A percentile compares a stretch with the other conserved stretches of the same genome.
Evolutionary conservation across 2,888 invertebrate genomes (phyloP).

Genomic region (Drosophila borealis): DNA sequence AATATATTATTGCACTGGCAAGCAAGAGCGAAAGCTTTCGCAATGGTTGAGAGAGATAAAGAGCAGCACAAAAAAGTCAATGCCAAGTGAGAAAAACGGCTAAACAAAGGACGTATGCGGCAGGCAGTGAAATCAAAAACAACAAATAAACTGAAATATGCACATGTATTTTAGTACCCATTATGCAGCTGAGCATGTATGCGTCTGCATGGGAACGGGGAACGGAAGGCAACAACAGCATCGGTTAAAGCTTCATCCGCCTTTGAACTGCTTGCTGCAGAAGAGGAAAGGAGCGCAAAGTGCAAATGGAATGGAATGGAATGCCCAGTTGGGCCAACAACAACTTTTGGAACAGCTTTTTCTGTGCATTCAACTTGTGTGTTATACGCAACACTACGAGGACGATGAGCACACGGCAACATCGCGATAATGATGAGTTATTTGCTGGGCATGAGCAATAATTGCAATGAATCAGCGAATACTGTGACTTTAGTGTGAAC

Average conservation of each 20-base stretch:
- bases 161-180: slow-evolving; percentile 5
- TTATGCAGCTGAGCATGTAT: slow-evolving; percentile 8
- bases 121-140: slow-evolving; percentile 35
- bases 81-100: slow-evolving; percentile 36
- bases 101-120: slow-evolving; percentile 56
- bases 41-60: slow-evolving; percentile 15
- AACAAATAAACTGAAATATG: slow-evolving; percentile 40
- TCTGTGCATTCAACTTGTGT: slow-evolving; percentile 41
- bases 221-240: slow-evolving; percentile 17
- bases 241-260: slow-evolving; percentile 46
- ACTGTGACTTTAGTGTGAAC: slow-evolving; percentile 20
- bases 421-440: slow-evolving; percentile 48
- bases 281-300: slow-evolving; percentile 25
- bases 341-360: slow-evolving; percentile 75
- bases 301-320: slow-evolving; percentile 55
- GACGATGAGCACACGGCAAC: slow-evolving; percentile 52
- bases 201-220: slow-evolving; percentile 13
- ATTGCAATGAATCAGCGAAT: slow-evolving; percentile 42
- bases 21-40: slow-evolving; percentile 49
- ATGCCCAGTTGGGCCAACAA: slow-evolving; percentile 52
- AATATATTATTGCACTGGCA: slow-evolving; percentile 12
- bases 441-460: slow-evolving; percentile 45
- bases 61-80: slow-evolving; percentile 21
- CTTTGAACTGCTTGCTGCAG: slow-evolving; percentile 16
- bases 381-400: slow-evolving; percentile 21